phyloP scores from a whole-genome alignment of 1,140 invertebrate species.

The Oryzaephilus surinamensis region DNA sequence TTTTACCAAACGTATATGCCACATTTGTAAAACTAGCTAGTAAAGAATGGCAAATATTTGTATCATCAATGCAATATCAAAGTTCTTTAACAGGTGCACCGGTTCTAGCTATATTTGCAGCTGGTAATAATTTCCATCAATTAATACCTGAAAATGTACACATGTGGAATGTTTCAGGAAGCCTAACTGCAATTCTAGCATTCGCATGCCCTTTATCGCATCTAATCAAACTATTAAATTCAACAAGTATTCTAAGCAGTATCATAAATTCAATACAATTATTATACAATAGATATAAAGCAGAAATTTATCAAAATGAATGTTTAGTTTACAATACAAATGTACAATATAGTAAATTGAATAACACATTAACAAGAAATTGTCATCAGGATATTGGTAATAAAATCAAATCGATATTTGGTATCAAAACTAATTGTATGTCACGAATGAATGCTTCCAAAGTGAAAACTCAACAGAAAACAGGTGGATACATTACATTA shows the following conservation, averaged over 20 bases:
- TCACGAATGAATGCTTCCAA: too few relatives aligned
- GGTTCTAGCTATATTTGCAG: conserved; percentile 53
- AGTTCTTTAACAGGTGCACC: conserved; percentile 53
- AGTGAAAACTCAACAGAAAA: background rate
- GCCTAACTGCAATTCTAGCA: conserved; percentile 51
- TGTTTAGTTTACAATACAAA: conserved; percentile 11
- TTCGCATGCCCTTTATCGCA: conserved; percentile 50
- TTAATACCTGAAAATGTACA: conserved; percentile 8
- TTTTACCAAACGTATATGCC: conserved; percentile 47
- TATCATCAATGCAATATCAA: conserved; percentile 51
- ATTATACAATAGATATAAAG: conserved; percentile 6
- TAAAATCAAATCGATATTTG: background rate
- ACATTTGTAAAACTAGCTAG: conserved; percentile 48
- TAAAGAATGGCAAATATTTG: conserved; percentile 52
- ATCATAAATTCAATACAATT: conserved; percentile 17
- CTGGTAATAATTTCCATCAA: conserved; percentile 32
- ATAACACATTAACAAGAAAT: conserved; percentile 9
- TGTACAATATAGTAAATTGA: conserved; percentile 15
- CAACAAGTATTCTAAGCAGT: conserved; percentile 25
- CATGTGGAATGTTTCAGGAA: too few relatives aligned
- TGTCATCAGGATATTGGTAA: background rate
- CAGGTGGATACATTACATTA: too few relatives aligned
- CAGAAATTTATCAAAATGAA: background rate
- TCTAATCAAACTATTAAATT: conserved; percentile 30
- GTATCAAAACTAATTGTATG: too few relatives aligned